Conservation (phyloP, 1,140 invertebrate species). For the Chrysopa pallens region DNA sequence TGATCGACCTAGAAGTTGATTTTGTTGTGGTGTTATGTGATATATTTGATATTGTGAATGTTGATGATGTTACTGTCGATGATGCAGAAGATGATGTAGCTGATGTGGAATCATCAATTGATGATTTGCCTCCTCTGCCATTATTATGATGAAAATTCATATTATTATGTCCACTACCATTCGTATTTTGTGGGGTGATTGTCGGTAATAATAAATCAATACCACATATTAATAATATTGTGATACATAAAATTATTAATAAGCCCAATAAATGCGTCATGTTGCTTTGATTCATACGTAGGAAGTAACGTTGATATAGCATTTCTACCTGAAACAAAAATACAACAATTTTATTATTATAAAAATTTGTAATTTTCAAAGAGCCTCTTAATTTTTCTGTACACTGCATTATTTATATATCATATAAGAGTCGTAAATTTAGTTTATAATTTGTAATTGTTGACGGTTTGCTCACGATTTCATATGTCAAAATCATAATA, state of each 20-base stretch:
- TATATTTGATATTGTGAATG: neutral
- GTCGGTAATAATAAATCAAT: conserved; percentile 12
- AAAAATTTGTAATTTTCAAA: too few species aligned
- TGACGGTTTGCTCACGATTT: too few species aligned
- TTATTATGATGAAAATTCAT: neutral
- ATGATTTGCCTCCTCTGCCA: neutral
- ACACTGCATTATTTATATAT: too few species aligned
- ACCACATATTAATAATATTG: conserved; percentile 32
- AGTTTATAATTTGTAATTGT: too few species aligned
- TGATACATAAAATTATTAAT: conserved; percentile 45
- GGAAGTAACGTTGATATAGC: conserved; percentile 81
- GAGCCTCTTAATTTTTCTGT: too few species aligned
- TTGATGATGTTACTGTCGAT: neutral
- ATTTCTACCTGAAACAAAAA: conserved; percentile 53
- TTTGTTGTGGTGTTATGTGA: conserved; percentile 1
- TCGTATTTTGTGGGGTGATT: neutral
- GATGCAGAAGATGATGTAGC: neutral
- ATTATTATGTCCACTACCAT: too few species aligned
- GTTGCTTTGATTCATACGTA: conserved; percentile 82
- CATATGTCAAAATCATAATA: too few species aligned
- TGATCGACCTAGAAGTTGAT: neutral
- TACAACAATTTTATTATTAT: too few species aligned
- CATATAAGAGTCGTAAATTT: too few species aligned
- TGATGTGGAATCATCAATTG: neutral
- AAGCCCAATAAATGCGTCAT: conserved; percentile 67